Base-by-base conservation (phyloP, 2,797 vertebrate genomes). In the Pogonophryne albipinna region DNA sequence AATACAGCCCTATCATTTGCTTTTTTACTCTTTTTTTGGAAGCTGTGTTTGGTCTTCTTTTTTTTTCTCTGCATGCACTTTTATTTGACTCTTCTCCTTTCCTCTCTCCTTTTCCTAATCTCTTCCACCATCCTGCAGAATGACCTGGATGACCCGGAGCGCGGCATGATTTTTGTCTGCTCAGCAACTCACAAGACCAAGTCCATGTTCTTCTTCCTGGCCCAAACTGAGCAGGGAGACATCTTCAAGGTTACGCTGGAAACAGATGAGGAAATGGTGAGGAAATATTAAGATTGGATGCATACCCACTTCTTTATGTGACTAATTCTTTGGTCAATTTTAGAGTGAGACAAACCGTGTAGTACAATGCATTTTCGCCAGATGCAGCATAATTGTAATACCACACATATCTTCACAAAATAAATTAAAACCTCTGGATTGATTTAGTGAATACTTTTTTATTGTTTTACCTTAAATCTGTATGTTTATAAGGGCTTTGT, bases 171-270 rank as follows among this genome's bases (percentile, higher is more conserved):
- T 87, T 99, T 99, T 81, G 98, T 99, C 80, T 99, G 98, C 90
- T 99, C 98, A 64, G 98, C 98, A 44, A 99, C 98, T 2, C 98
- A 99, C 93, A 99, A 99, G 93, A 99, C 98, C 92, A 99, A 99
- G 85, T 98, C 98, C 34, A 99, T 99, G 98, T 99, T 99, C 93
- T 99, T 99, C 91, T 99, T 99, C 93, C 91, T 99, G 92, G 97
- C 98, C 55, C 98, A 99, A 91, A 99, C 98, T 0, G 98, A 99
- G 92, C 98, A 99, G 88, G 98, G 98, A 4, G 98, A 99, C 87
- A 99, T 99, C 80, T 99, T 99, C 78, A 99, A 99, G 89, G 98
- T 99, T 74, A 99, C 98, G 1, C 89, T 99, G 85, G 98, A 99
- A 93, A 99, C 98, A 0, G 98, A 99, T 74, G 98, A 99, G 86